Conservation (phyloP, 2,888 invertebrate species). For the Pandemis corylana region DNA sequence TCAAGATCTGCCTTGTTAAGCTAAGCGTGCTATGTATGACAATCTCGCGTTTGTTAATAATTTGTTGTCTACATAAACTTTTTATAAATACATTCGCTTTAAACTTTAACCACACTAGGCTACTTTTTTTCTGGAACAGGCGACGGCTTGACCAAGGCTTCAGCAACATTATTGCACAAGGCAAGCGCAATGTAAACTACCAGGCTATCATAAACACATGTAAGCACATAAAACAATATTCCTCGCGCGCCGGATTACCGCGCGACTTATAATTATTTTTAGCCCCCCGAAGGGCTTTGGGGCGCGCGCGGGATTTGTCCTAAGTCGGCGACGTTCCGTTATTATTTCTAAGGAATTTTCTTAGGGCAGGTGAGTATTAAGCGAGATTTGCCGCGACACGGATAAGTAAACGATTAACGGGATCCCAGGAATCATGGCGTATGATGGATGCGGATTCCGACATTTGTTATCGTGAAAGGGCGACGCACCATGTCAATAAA, state of each 20-base stretch:
- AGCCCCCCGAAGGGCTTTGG: conserved; percentile 77
- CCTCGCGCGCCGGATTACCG: conserved; percentile 54
- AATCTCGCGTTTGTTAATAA: no score
- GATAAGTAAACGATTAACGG: conserved; percentile 53
- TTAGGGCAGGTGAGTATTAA: conserved; percentile 56
- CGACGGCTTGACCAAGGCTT: no score
- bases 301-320: conserved; percentile 78
- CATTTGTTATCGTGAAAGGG: conserved; percentile 16
- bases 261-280: conserved; percentile 68
- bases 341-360: conserved; percentile 73
- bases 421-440: conserved; percentile 48
- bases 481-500: conserved; percentile 1
- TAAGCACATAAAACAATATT: conserved; percentile 55
- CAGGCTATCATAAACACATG: conserved; percentile 46
- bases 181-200: conserved; percentile 13
- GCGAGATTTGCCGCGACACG: conserved; percentile 62
- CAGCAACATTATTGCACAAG: no score
- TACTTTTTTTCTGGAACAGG: not conserved
- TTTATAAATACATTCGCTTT: no score
- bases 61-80: no score
- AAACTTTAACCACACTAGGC: no score
- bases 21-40: not conserved
- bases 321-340: conserved; percentile 76
- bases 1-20: not conserved
- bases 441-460: conserved; percentile 36